A percentile compares a stretch with the other conserved stretches of the same genome.
Evolutionary conservation across 2,888 invertebrate species (phyloP).

Genomic region (Pristionchus maxplancki): DNA sequence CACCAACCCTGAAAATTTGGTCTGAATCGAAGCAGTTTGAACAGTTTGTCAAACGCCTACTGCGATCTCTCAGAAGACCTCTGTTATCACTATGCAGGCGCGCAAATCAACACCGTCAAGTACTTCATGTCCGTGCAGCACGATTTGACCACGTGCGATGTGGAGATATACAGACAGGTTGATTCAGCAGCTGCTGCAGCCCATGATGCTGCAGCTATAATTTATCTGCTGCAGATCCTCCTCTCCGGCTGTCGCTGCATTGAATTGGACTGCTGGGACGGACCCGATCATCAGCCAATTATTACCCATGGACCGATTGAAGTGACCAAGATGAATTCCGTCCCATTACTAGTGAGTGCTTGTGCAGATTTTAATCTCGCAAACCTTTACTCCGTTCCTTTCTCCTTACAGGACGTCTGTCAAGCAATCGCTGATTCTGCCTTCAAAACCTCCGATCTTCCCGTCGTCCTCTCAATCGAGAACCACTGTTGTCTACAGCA

Average conservation of each 20-base stretch:
- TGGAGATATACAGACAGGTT: constrained; percentile 96
- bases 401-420: constrained; percentile 86
- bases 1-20: too few species aligned
- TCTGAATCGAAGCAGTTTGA: too few species aligned
- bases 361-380: too few species aligned
- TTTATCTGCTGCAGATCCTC: constrained; percentile 85
- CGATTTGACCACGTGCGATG: constrained; percentile 94
- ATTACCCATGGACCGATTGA: constrained; percentile 91
- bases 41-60: too few species aligned
- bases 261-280: constrained; percentile 99
- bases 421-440: constrained; percentile 97
- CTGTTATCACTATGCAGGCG: too few species aligned
- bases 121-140: constrained; percentile 78
- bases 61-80: too few species aligned
- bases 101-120: constrained; percentile 60
- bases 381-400: neutral
- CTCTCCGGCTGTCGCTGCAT: constrained; percentile 97
- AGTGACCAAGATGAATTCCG: constrained; percentile 54
- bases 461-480: constrained; percentile 97
- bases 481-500: constrained; percentile 88
- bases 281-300: constrained; percentile 92
- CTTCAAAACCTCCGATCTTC: constrained; percentile 97
- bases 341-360: constrained; percentile 18
- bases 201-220: too few species aligned
- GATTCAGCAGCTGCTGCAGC: too few species aligned